Evolutionary conservation across 2,888 invertebrate species (phyloP), one percentile per base, ranked within the genome.

Genomic region (Branchellion lobata): DNA sequence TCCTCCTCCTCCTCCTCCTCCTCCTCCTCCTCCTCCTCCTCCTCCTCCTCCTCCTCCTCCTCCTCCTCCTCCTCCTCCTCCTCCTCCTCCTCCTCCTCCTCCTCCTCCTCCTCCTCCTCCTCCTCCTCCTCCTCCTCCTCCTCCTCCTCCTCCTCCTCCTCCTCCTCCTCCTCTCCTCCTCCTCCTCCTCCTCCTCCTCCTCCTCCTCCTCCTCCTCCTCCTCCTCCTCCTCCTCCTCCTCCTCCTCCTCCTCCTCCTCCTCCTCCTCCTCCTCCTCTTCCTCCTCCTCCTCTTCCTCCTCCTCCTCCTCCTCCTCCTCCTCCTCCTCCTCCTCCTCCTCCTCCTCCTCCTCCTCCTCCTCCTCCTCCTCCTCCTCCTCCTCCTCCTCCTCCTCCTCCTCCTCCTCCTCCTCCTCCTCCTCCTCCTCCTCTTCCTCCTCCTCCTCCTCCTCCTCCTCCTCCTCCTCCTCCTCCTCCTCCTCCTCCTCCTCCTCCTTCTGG

Each of bases 111-210:
- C 40, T 69, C 47, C 69, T 14, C 71, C 71, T 69, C 69, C 68
- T 34, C 40, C 36, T 69, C 71, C 36, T 27, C 71, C 47, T 27
- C 27, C 34, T 34, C 47, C 27, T 34, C 71, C 36, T 34, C 33
- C 68, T 33, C 68, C 47, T 33, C 78, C 69, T 33, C 27, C 71
- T 34, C 69, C 78, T 27, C 27, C 71, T 69, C n/a, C 69, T n/a
- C 47, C 71, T 33, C 78, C 40, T 34, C 36, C 71, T 33, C 47
- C 78, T 14, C 65, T 77, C 69, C 78, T 5, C 71, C 68, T 76
- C 78, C 78, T 73, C 78, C 47, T 47, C 33, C 71, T 0, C 3
- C 36, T 8, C 18, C 29, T 29, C 18, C 69, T 29, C 0, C 69
- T 29, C 31, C 69, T 69, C 31, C 69, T 47, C 18, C 47, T 47